A percentile compares a stretch with the other conserved stretches of the same genome.
Evolutionary conservation across 2,113 vertebrate genomes (phyloP).

Genomic region (Parus major): DNA sequence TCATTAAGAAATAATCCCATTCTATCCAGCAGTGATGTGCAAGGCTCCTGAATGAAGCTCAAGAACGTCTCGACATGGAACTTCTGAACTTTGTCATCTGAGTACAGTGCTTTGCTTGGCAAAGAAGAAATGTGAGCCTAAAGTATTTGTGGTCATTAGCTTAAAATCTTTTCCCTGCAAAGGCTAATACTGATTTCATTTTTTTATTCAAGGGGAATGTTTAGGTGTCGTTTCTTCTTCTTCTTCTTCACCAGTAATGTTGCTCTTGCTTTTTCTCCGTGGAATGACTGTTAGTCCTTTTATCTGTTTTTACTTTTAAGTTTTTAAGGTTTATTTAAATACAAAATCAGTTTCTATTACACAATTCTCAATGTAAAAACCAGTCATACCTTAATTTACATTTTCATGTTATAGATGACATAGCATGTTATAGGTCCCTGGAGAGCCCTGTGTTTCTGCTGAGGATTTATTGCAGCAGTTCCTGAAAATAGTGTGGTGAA

Average conservation of each 20-base stretch:
- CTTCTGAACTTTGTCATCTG: slow-evolving; percentile 9
- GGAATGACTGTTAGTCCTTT: background rate
- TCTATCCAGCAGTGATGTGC: background rate
- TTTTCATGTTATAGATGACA: slow-evolving; percentile 14
- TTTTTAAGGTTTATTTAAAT: background rate
- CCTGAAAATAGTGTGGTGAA: background rate
- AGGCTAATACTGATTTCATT: background rate
- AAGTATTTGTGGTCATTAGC: background rate
- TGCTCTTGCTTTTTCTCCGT: background rate
- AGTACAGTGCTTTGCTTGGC: background rate
- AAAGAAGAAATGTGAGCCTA: background rate
- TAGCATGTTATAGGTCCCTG: background rate
- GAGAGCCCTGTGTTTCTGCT: background rate
- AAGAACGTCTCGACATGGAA: background rate
- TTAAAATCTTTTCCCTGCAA: slow-evolving; percentile 1
- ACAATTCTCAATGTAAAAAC: background rate
- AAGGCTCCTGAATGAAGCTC: background rate
- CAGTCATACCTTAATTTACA: background rate
- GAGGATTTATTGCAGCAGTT: background rate
- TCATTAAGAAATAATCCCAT: background rate
- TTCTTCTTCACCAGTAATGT: background rate
- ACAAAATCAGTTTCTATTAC: background rate
- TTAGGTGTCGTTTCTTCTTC: background rate
- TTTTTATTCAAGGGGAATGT: background rate
- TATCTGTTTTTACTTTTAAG: background rate